phyloP scores from a whole-genome alignment of 2,113 vertebrate genomes.

The Poecilia latipinna region DNA sequence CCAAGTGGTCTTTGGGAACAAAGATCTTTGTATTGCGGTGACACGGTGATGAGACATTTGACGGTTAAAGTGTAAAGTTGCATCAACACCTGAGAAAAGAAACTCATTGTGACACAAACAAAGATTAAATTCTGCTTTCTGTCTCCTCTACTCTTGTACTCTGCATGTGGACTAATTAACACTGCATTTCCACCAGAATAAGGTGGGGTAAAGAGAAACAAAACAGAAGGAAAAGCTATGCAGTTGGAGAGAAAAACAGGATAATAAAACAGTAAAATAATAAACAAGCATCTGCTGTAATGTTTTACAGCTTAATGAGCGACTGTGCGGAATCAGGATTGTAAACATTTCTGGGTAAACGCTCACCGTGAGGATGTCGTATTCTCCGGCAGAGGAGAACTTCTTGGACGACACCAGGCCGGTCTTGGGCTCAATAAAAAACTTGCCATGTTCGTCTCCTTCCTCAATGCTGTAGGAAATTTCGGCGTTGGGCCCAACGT shows the following conservation, averaged over 20 bases:
- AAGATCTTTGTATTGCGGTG: constrained; percentile 1
- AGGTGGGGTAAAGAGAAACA: neutral
- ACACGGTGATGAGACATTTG: constrained; percentile 1
- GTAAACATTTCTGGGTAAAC: neutral
- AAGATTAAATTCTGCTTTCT: neutral
- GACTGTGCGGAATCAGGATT: neutral
- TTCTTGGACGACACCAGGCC: constrained; percentile 95
- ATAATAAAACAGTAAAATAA: constrained; percentile 22
- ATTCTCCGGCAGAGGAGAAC: constrained; percentile 90
- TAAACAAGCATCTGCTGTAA: constrained; percentile 34
- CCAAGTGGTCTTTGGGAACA: constrained; percentile 1
- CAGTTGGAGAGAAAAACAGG: constrained; percentile 3
- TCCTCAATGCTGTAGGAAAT: constrained; percentile 98
- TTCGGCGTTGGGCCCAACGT: constrained; percentile 92
- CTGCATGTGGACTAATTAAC: constrained; percentile 19
- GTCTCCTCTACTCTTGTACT: neutral
- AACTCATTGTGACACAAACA: neutral
- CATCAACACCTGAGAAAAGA: constrained; percentile 3
- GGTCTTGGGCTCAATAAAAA: constrained; percentile 97
- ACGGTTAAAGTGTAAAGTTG: neutral
- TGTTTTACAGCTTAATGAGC: constrained; percentile 11
- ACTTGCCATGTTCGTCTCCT: constrained; percentile 92
- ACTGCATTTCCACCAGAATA: neutral
- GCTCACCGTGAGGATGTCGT: constrained; percentile 95
- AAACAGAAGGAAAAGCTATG: neutral